Evolutionary conservation across 1,140 invertebrate species (phyloP), one percentile per base, ranked within the genome.

Genomic region (Drosophila neocordata): DNA sequence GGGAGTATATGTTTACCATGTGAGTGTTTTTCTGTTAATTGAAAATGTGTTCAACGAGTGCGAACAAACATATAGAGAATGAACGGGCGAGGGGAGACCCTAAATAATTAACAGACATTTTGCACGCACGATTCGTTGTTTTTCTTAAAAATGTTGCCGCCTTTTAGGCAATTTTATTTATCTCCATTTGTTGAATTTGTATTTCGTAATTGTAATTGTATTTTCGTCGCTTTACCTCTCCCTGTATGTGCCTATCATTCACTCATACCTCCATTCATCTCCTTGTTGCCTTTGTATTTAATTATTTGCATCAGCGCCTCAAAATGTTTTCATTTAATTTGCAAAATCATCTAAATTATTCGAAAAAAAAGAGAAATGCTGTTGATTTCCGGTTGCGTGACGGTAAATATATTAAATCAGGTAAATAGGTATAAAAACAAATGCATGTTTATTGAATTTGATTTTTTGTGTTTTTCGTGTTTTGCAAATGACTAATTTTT

Each of bases 31-130:
- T 68, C 69, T 67, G 75, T 87, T 88, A 87, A 87, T 87, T 87
- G 83, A 82, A 88, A 87, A 79, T 87, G 75, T 80, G 75, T 76
- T 79, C 78, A 88, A 38, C 75, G 68, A 76, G 78, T 55, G 74
- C 59, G 59, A 77, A 79, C 71, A 78, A 88, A 85, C 65, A 73
- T 77, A 34, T 8, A 15, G 15, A 4, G 7, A 18, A 4, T 7
- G 48, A 11, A 13, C 11, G 15, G n/a, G 48, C 1, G 27, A 31
- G 24, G 52, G 57, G 38, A 15, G 4, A 58, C 65, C 61, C 82
- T 82, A 79, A 87, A 82, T 87, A 87, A 82, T 88, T 79, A 82
- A 87, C 68, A 63, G 68, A 41, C 48, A 71, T 71, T 65, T 74
- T 58, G 69, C 55, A 62, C 61, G 65, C 62, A 52, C 61, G 31